Evolutionary conservation across 2,888 invertebrate species (phyloP).

Genomic region (Penaeus monodon): DNA sequence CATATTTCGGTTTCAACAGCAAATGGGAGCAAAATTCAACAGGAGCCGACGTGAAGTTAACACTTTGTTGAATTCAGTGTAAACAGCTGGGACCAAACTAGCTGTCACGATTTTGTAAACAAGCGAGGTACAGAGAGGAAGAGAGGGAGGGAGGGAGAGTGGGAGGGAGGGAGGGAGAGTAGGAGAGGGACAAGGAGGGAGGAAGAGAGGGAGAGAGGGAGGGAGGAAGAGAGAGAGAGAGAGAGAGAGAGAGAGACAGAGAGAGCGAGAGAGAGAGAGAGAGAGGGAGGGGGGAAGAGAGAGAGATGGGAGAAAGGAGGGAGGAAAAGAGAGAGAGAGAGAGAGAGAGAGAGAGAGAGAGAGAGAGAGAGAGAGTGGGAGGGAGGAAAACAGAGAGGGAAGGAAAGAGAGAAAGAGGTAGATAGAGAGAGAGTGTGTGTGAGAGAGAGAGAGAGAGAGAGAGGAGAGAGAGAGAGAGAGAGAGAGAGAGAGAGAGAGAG

Average conservation of each 20-base stretch:
- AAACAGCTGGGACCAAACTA: too few relatives aligned
- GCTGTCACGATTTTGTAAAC: too few relatives aligned
- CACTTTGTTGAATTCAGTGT: too few relatives aligned
- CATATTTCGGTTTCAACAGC: too few relatives aligned
- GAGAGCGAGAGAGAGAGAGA: not conserved
- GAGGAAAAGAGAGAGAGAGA: too few relatives aligned
- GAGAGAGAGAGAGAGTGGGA: too few relatives aligned
- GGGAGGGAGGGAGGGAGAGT: not conserved
- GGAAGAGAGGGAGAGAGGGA: too few relatives aligned
- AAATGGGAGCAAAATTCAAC: too few relatives aligned
- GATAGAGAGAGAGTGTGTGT: accelerated
- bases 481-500: not conserved
- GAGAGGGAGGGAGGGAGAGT: not conserved
- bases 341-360: too few relatives aligned
- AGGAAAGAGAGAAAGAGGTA: too few relatives aligned
- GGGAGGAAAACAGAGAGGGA: not conserved
- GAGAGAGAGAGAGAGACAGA: not conserved
- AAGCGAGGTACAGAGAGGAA: not conserved
- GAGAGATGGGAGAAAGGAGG: not conserved
- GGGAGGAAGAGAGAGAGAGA: not conserved
- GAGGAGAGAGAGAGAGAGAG: not conserved
- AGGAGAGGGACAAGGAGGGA: not conserved
- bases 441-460: too few relatives aligned
- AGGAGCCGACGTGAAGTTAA: too few relatives aligned
- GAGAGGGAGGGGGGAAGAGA: not conserved